Evolutionary conservation across 2,113 vertebrate genomes (phyloP), one percentile per base, ranked within the genome.

Genomic region (Rhegmatorhina hoffmannsi): DNA sequence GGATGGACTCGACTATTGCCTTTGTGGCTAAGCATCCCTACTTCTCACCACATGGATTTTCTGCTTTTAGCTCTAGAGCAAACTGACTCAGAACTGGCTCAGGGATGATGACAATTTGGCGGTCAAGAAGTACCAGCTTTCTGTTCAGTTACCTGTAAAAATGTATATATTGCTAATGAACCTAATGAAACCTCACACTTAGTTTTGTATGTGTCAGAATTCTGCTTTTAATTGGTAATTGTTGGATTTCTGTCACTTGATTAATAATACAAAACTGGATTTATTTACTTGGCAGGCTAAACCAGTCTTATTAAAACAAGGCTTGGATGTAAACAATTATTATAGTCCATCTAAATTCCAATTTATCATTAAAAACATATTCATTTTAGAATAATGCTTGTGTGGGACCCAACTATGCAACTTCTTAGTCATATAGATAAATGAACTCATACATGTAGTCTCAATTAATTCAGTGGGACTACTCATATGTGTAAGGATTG

Each of bases 301-400:
- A 56, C 8, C 26, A 89, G 46, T 15, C 79, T 95, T 96, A 92
- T 94, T 97, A 91, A 97, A 93, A 92, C 87, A 97, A 96, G 74
- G 10, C 31, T 94, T 89, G 53, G 73, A 78, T 89, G 43, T 64
- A 90, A 96, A 84, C 60, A 92, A 75, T 58, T 36, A 74, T 84
- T 84, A 56, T 23, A 94, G 84, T 90, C 92, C 72, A 81, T 92
- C 84, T 92, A 84, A 94, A 85, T 94, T 90, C 60, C 60, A 73
- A 81, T 89, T 95, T 89, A 82, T 94, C 93, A 96, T 97, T 94
- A 74, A 87, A 97, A 97, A 84, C 89, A 85, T 82, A 91, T 80
- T 96, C 40, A 56, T 80, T 90, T 96, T 73, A 69, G 76, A 95
- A 89, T 82, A 83, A 66, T 10, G 23, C 40, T 84, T 94, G 55